A percentile compares a stretch with the other conserved stretches of the same genome.
Evolutionary conservation across 2,888 invertebrate species (phyloP).

Genomic region (Unio pictorum): DNA sequence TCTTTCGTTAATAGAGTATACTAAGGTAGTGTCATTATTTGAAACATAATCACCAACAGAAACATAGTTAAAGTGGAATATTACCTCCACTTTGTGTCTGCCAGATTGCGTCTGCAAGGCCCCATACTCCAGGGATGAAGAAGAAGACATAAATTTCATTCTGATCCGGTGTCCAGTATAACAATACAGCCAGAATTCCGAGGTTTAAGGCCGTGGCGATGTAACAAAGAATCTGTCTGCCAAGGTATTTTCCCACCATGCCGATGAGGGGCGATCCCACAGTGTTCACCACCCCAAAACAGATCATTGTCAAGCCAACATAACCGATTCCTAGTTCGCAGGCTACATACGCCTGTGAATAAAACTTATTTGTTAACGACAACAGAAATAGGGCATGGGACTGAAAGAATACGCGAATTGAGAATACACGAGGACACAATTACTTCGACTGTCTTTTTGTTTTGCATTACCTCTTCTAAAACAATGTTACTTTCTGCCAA

Average conservation of each 20-base stretch:
- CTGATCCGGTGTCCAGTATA: conserved; percentile 30
- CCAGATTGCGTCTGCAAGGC: conserved; percentile 49
- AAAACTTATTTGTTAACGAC: neutral
- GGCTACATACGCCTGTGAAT: conserved; percentile 58
- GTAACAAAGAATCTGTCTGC: conserved; percentile 34
- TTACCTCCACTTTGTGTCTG: conserved; percentile 51
- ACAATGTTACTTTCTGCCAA: no score
- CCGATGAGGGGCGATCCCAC: conserved; percentile 52
- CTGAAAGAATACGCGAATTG: no score
- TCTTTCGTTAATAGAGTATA: no score
- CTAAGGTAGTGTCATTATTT: no score
- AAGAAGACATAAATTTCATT: conserved; percentile 41
- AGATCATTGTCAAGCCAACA: conserved; percentile 62
- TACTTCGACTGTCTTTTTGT: no score
- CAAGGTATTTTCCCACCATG: conserved; percentile 39
- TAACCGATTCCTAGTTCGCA: conserved; percentile 60
- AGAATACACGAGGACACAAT: no score
- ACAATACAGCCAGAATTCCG: conserved; percentile 34
- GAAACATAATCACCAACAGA: no score
- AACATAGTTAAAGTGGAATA: no score
- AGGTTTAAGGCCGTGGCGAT: conserved; percentile 38
- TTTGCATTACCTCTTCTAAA: no score
- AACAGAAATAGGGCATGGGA: neutral
- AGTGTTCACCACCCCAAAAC: conserved; percentile 55
- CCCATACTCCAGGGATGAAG: conserved; percentile 48